phyloP scores from a whole-genome alignment of 2,888 invertebrate species.

The Hyppa rectilinea region DNA sequence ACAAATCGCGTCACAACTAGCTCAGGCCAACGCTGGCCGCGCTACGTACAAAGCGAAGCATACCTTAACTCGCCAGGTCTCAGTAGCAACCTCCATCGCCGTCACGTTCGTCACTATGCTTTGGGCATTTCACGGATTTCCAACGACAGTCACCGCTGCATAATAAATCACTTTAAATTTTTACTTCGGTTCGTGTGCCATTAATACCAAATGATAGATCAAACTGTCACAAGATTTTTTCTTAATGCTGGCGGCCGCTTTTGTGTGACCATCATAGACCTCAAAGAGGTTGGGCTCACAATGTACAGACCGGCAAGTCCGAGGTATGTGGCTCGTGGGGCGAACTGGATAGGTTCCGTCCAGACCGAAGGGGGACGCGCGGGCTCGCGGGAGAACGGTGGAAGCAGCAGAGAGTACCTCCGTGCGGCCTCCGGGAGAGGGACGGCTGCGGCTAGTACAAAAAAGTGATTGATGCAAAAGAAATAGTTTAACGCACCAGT shows the following conservation, averaged over 20 bases:
- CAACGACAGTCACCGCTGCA: background rate
- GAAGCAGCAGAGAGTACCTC: too few relatives aligned
- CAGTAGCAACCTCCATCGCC: background rate
- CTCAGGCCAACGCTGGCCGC: background rate
- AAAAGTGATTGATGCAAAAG: too few relatives aligned
- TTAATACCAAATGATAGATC: background rate
- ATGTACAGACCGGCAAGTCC: too few relatives aligned
- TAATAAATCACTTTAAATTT: background rate
- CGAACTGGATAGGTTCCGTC: too few relatives aligned
- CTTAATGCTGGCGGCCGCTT: too few relatives aligned
- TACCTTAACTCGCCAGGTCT: conserved; percentile 17
- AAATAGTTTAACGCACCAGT: too few relatives aligned
- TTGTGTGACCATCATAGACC: too few relatives aligned
- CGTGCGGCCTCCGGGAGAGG: too few relatives aligned
- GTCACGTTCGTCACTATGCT: background rate
- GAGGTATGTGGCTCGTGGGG: too few relatives aligned
- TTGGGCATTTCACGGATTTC: background rate
- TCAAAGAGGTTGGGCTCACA: background rate
- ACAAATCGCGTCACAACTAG: background rate
- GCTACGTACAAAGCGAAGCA: background rate
- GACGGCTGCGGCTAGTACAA: too few relatives aligned
- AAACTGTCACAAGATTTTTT: background rate
- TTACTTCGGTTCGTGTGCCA: background rate
- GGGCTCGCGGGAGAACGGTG: too few relatives aligned
- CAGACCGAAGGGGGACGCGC: too few relatives aligned